Evolutionary conservation across 2,888 invertebrate genomes (phyloP).

Genomic region (Ceratothoa steindachneri): DNA sequence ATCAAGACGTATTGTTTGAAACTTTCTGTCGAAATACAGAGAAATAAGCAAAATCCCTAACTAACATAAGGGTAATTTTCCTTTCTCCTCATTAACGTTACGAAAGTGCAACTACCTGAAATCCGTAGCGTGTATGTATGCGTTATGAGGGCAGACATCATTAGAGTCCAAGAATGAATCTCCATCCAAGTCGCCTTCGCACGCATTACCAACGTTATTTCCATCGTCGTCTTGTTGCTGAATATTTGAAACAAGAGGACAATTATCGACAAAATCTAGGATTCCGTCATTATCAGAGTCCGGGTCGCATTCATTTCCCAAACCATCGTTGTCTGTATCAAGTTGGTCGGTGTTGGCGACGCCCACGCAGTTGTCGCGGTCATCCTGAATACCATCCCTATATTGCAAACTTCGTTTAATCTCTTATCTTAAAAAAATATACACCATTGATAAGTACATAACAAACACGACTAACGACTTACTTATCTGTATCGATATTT

Average conservation of each 20-base stretch:
- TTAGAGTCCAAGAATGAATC: slow-evolving; percentile 71
- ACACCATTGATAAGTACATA: too few species aligned
- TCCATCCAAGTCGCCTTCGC: slow-evolving; percentile 77
- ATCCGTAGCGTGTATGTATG: slow-evolving; percentile 81
- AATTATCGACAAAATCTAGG: slow-evolving; percentile 72
- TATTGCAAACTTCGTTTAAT: too few species aligned
- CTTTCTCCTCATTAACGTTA: too few species aligned
- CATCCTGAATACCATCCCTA: slow-evolving; percentile 76
- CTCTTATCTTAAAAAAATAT: too few species aligned
- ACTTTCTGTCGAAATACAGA: too few species aligned
- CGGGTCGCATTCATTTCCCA: slow-evolving; percentile 58
- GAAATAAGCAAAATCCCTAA: too few species aligned
- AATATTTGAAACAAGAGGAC: slow-evolving; percentile 68
- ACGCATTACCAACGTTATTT: slow-evolving; percentile 75
- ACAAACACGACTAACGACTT: too few species aligned
- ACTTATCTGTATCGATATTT: slow-evolving; percentile 75
- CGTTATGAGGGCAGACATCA: slow-evolving; percentile 93
- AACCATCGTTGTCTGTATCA: slow-evolving; percentile 76
- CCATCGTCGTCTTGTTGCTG: slow-evolving; percentile 71
- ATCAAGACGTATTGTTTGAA: slow-evolving; percentile 83
- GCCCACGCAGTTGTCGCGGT: slow-evolving; percentile 81
- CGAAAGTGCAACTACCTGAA: slow-evolving; percentile 61
- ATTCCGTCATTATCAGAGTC: slow-evolving; percentile 60
- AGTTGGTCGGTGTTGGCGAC: slow-evolving; percentile 80
- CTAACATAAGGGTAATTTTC: too few species aligned